A percentile compares a stretch with the other conserved stretches of the same genome.
phyloP scores from a whole-genome alignment of 2,888 invertebrate species.

The Agrochola lota region DNA sequence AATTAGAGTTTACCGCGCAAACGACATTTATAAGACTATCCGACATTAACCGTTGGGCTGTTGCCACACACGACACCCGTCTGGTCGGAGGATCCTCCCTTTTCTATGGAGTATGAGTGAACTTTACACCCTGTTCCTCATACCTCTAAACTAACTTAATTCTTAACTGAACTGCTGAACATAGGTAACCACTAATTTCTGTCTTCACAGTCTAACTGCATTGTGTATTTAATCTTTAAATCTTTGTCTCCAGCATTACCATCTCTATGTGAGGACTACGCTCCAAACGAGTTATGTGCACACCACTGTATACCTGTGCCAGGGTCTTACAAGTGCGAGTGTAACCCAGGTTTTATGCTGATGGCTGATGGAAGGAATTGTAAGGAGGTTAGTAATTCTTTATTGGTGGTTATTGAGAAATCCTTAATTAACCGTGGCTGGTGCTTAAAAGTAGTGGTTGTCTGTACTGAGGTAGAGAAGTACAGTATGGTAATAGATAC shows the following conservation, averaged over 20 bases:
- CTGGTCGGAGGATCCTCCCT: too few species aligned
- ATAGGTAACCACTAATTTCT: too few species aligned
- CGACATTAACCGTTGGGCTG: too few species aligned
- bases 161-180: not conserved
- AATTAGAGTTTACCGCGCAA: too few species aligned
- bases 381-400: constrained; percentile 77
- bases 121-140: too few species aligned
- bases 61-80: too few species aligned
- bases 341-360: constrained; percentile 92
- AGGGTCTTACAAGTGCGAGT: constrained; percentile 93
- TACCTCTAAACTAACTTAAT: not conserved
- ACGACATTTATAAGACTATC: too few species aligned
- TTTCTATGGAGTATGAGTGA: too few species aligned
- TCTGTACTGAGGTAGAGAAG: not conserved
- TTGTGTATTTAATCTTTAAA: not conserved
- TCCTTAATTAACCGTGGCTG: not conserved
- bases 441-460: not conserved
- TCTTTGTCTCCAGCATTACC: constrained; percentile 70
- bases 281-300: constrained; percentile 92
- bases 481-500: not conserved
- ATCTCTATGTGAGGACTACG: constrained; percentile 84
- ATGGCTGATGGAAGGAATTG: constrained; percentile 94
- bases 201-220: not conserved
- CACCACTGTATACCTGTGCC: constrained; percentile 94
- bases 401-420: not conserved